Conservation (phyloP, 2,113 vertebrate genomes). For the Varanus komodoensis region DNA sequence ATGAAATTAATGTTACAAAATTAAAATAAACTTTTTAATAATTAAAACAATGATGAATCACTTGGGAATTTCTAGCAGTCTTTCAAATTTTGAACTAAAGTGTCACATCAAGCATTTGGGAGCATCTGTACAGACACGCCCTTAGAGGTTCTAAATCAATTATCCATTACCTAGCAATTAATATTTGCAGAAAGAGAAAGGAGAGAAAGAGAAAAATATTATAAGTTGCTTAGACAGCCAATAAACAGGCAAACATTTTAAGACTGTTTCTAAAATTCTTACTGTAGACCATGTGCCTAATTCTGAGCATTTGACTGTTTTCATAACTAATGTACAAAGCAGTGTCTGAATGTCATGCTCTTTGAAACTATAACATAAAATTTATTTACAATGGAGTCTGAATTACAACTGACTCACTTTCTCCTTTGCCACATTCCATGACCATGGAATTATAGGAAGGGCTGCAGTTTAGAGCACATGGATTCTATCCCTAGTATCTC, state of each 20-base stretch:
- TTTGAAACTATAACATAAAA: background rate
- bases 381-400: background rate
- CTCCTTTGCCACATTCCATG: background rate
- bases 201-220: background rate
- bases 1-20: background rate
- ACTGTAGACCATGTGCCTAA: background rate
- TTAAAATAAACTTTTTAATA: background rate
- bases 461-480: background rate
- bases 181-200: background rate
- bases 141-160: background rate
- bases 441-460: background rate
- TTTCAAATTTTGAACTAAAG: background rate
- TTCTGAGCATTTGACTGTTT: background rate
- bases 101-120: too few relatives aligned
- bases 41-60: background rate
- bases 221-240: background rate
- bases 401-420: background rate
- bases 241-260: background rate
- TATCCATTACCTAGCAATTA: background rate
- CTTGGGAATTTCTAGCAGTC: background rate
- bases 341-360: background rate
- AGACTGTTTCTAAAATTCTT: background rate
- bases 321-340: background rate
- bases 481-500: background rate
- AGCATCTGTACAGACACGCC: background rate